Base-by-base conservation (phyloP, 2,113 vertebrate species). In the Microtus richardsoni region DNA sequence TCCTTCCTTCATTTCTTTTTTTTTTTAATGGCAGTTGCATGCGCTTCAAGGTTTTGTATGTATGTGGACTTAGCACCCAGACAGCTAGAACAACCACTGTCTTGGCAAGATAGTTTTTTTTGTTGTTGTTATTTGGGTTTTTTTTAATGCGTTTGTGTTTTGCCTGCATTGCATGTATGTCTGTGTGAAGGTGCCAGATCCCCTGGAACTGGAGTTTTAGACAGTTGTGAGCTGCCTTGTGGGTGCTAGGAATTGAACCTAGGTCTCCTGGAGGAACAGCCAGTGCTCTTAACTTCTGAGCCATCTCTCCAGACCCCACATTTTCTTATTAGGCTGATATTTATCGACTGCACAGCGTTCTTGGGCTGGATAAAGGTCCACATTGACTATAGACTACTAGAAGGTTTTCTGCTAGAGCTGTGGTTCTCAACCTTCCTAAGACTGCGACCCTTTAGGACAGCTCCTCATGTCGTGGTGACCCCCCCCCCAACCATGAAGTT, bases 381-480 rank as follows among this genome's bases (percentile, higher is more conserved):
- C 44, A 9, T 0, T 54, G 9, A 39, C 22, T 12, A 26, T 3
- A 5, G 68, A 17, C 13, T 5, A 1, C 33, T 17, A 22, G 28
- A 60, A 84, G 79, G 16, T 33, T 60, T 58, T 21, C 17, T 58
- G 17, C 54, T 36, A 26, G 6, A 26, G 33, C 26, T 9, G 9
- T 4, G 52, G 78, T n/a, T 80, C 19, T n/a, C 21, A 58, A 22
- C 77, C 47, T 79, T 79, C 77, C 49, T 36, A 21, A 36, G 2
- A 33, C 47, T 79, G 33, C 8, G 10, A 36, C 47, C 75, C 49
- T 54, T 36, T 54, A 52, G 21, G 3, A 54, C 17, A 79, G 2
- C 36, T 54, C 30, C 78, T 80, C 52, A 24, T 52, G 77, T 6
- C 6, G 2, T 58, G 28, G 52, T 24, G 36, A 58, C 33, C 44